Conservation (phyloP, 2,113 vertebrate species). For the Puffinus mauretanicus region DNA sequence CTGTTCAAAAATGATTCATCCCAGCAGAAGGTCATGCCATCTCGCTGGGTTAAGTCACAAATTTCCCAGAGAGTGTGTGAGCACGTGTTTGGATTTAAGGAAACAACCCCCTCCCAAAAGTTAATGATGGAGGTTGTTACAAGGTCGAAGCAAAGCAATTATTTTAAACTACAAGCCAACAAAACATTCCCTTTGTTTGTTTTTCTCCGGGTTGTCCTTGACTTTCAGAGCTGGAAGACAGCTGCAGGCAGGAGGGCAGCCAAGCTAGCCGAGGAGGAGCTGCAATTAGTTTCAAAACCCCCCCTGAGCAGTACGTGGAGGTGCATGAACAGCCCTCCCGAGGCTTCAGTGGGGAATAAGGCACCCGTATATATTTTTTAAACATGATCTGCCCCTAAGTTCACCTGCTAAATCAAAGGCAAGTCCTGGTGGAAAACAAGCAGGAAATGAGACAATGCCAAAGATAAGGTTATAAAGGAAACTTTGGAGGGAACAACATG, state of each 20-base stretch:
- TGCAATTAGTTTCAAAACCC: neutral
- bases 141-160: slow-evolving; percentile 28
- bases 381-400: neutral
- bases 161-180: slow-evolving; percentile 33
- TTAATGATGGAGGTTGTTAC: slow-evolving; percentile 4
- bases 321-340: neutral
- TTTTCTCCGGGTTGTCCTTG: slow-evolving; percentile 23
- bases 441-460: slow-evolving; percentile 24
- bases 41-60: neutral
- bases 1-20: neutral
- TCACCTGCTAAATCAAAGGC: slow-evolving; percentile 37
- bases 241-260: slow-evolving; percentile 29
- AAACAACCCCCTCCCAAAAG: neutral
- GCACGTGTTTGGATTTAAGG: neutral
- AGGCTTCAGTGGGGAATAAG: neutral
- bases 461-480: slow-evolving; percentile 31
- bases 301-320: neutral
- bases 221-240: slow-evolving; percentile 22
- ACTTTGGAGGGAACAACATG: neutral
- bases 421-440: neutral
- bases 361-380: neutral
- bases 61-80: neutral
- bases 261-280: neutral
- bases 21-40: neutral
- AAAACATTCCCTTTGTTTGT: slow-evolving; percentile 11